Evolutionary conservation across 2,888 invertebrate species (phyloP), one percentile per base, ranked within the genome.

Genomic region (Tetragonisca angustula): DNA sequence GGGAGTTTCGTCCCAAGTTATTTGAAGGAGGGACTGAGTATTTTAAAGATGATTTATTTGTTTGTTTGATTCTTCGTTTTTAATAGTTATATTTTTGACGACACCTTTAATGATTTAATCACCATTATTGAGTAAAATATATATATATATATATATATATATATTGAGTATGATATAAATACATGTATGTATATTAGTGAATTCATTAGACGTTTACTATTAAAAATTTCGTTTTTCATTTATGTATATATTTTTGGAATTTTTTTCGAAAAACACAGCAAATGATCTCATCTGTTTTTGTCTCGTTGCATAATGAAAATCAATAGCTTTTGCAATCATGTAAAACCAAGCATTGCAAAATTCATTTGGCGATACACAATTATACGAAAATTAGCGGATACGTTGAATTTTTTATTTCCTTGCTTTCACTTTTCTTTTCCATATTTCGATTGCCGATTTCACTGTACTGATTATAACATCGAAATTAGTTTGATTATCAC

Each of bases 331-430:
- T 24, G 19, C 11, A 54, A 27, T 9, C 73, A 52, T 43, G 27
- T 67, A 32, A 73, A 78, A 73, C 49, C 52, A 17, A 17, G 32
- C 32, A 17, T 9, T 50, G 11, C 50, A 73, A 77, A 71, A 59
- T 65, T 59, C 49, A 62, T 21, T 43, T 36, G 24, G 5, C 71
- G 62, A 73, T 56, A 50, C 2, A 65, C 64, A 32, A 36, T 78
- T 74, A 78, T 65, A 74, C 75, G 68, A 75, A 75, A 79, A 79
- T 68, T 79, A 75, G 69, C 68, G 79, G 59, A 78, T 65, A 32
- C 19, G 19, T 49, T 2, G 52, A 79, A 68, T 75, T 75, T 79
- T 69, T 61, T 27, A 69, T 75, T 75, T 50, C 43, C 4, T 59
- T 54, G 52, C 76, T 71, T 81, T 81, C 80, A 81, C 64, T 81